Evolutionary conservation across 2,797 vertebrate species (phyloP).

Genomic region (Bryconaethiops microstoma): DNA sequence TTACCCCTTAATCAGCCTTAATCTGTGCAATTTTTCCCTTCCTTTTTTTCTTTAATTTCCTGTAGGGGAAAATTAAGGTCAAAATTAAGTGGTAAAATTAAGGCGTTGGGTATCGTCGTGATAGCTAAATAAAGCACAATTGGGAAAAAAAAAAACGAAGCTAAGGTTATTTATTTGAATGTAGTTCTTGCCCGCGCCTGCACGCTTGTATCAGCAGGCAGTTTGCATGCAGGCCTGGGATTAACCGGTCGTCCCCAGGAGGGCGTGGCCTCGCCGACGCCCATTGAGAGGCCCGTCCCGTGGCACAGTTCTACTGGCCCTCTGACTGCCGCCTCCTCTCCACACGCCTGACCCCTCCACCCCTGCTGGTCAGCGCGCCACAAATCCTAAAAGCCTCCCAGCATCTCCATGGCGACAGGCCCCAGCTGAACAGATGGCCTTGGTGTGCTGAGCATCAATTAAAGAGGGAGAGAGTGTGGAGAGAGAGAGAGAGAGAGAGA

Average conservation of each 20-base stretch:
- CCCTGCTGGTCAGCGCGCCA: slow-evolving; percentile 73
- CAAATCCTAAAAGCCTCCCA: slow-evolving; percentile 91
- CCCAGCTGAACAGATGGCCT: slow-evolving; percentile 91
- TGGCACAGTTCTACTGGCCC: slow-evolving; percentile 58
- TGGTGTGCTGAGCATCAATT: slow-evolving; percentile 84
- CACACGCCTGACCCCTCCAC: slow-evolving; percentile 74
- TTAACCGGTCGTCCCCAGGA: slow-evolving; percentile 25
- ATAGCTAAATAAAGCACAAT: no score
- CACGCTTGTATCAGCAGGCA: slow-evolving; percentile 39
- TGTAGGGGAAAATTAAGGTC: no score
- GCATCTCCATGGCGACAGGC: slow-evolving; percentile 86
- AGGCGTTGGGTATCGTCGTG: no score
- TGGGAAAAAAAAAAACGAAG: no score
- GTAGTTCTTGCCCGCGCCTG: not conserved
- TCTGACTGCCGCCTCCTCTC: slow-evolving; percentile 53
- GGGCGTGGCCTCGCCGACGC: slow-evolving; percentile 23
- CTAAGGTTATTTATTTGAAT: no score
- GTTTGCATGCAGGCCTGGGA: slow-evolving; percentile 4
- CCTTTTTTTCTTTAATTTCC: no score
- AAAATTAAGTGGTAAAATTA: no score
- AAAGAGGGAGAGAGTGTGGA: slow-evolving; percentile 74
- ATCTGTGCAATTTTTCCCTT: no score
- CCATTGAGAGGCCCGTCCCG: not conserved
- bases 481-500: slow-evolving; percentile 58
- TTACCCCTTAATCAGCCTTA: no score